Evolutionary conservation across 2,113 vertebrate genomes (phyloP).

Genomic region (Cacatua alba): DNA sequence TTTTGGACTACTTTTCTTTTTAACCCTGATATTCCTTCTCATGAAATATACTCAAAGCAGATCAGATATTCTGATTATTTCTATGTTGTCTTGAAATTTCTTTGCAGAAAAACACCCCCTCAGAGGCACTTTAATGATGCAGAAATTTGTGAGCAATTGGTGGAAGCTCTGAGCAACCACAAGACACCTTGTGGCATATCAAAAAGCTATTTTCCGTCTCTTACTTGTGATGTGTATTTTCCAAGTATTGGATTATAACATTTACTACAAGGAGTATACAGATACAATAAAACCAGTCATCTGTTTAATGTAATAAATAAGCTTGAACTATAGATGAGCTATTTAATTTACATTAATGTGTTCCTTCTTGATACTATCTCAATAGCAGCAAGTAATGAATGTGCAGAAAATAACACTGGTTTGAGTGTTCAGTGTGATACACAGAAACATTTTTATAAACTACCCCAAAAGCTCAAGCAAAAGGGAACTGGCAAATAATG

Average conservation of each 20-base stretch:
- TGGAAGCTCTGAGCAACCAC: neutral
- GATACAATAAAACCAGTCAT: neutral
- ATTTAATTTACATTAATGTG: neutral
- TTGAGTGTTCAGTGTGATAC: slow-evolving; percentile 39
- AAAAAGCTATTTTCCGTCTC: neutral
- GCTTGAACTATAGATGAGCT: neutral
- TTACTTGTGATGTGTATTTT: neutral
- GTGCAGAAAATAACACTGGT: slow-evolving; percentile 20
- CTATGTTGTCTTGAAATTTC: neutral
- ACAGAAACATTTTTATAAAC: slow-evolving; percentile 67
- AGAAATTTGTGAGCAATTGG: neutral
- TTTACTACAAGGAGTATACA: neutral
- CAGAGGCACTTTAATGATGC: neutral
- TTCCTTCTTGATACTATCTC: slow-evolving; percentile 22
- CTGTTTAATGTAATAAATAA: slow-evolving; percentile 31
- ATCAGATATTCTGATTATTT: neutral
- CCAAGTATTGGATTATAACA: neutral
- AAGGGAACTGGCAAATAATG: slow-evolving; percentile 65
- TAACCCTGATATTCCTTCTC: neutral
- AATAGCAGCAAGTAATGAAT: slow-evolving; percentile 15
- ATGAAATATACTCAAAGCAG: neutral
- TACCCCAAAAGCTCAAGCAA: slow-evolving; percentile 58
- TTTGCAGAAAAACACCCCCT: neutral
- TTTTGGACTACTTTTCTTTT: neutral
- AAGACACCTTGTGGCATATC: neutral